Base-by-base conservation (phyloP, 2,888 invertebrate species). In the Gisinianus flammeolus region DNA sequence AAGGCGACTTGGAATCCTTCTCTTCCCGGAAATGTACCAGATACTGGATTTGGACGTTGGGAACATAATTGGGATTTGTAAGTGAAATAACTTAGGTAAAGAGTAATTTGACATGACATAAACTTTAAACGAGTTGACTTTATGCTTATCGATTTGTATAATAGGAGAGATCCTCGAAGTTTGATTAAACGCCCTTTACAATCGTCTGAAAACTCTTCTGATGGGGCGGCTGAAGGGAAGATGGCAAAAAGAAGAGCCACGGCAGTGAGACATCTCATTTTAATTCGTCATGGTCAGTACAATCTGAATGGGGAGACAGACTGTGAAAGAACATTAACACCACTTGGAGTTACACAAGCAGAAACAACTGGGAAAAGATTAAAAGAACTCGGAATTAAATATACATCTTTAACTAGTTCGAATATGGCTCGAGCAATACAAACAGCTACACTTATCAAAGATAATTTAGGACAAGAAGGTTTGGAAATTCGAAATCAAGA, bases 201-300 rank as follows among this genome's bases (percentile, higher is more conserved):
- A 44, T 44, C 44, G n/a, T n/a, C n/a, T 10, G 44, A 44, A 44
- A 44, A 44, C 19, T 16, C 54, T 3, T n/a, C 69, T 19, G 44
- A 44, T 31, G 68, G 22, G 5, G 22, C 5, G 30, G 8, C 30
- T 66, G 67, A 67, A 64, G 64, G 26, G 8, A 89, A 91, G 78
- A 84, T 91, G 26, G 92, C 92, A 84, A 90, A 91, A 76, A 76
- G 88, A 0, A 91, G 89, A 83, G 88, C 90, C 0, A 89, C 86
- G 83, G 92, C 92, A 0, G 89, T 90, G 0, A 88, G 97, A 26
- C 94, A 98, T 87, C 87, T 98, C 75, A 90, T 98, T 84, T 89
- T 98, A 24, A 93, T 98, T 78, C 90, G 98, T 58, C 98, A 99
- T 87, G 98, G 98, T 0, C 98, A 98, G 87, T 99, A 98, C 86